Conservation (phyloP, 2,113 vertebrate species). For the Alouatta palliata region DNA sequence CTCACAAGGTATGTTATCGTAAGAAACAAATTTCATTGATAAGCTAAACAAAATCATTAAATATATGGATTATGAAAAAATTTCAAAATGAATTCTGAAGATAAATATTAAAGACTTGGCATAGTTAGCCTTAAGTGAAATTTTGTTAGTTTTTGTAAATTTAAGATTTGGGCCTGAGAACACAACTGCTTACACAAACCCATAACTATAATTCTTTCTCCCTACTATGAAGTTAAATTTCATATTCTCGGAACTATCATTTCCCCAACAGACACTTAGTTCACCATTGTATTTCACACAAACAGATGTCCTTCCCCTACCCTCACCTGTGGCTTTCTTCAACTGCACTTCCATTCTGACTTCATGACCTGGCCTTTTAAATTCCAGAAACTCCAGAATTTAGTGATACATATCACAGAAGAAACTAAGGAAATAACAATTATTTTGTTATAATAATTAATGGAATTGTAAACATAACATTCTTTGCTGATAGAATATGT, state of each 20-base stretch:
- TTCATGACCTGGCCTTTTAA: background rate
- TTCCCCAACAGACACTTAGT: background rate
- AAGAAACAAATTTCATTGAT: slow-evolving; percentile 17
- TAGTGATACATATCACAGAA: background rate
- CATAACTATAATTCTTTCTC: background rate
- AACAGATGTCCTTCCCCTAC: background rate
- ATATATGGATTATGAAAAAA: background rate
- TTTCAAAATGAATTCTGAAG: slow-evolving; percentile 4
- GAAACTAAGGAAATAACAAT: slow-evolving; percentile 35
- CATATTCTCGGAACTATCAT: background rate
- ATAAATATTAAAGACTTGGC: background rate
- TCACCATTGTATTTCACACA: background rate
- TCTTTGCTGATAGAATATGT: background rate
- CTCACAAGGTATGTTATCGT: background rate
- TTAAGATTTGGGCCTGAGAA: background rate
- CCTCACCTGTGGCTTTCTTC: background rate
- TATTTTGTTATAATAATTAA: slow-evolving; percentile 36
- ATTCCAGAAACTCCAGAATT: slow-evolving; percentile 28
- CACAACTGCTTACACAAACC: background rate
- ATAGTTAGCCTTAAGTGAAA: slow-evolving; percentile 11
- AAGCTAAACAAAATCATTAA: slow-evolving; percentile 39
- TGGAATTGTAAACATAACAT: slow-evolving; percentile 8
- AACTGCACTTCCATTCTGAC: background rate
- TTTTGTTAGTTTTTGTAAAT: slow-evolving; percentile 1
- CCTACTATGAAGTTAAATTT: background rate